phyloP scores from a whole-genome alignment of 2,113 vertebrate species.

The Limanda limanda region DNA sequence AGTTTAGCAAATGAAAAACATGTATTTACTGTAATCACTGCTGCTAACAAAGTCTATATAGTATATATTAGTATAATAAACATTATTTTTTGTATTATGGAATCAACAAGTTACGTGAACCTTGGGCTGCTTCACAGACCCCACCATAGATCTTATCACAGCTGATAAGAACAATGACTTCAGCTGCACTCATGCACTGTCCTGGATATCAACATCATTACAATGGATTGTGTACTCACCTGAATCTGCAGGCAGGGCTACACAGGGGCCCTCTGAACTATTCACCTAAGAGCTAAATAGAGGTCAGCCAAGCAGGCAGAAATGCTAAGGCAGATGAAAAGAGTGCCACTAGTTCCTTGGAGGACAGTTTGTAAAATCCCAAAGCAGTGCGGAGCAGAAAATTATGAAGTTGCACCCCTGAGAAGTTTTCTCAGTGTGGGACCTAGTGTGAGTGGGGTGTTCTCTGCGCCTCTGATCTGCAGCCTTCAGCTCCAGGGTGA shows the following conservation, averaged over 20 bases:
- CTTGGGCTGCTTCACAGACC: not conserved
- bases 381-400: slow-evolving; percentile 28
- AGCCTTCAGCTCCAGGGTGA: slow-evolving; percentile 78
- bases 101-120: slow-evolving; percentile 4
- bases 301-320: slow-evolving; percentile 39
- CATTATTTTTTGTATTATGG: not conserved
- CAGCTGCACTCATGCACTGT: slow-evolving; percentile 14
- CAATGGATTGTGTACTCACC: slow-evolving; percentile 59
- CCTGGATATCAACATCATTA: slow-evolving; percentile 27
- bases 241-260: slow-evolving; percentile 41
- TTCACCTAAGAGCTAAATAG: slow-evolving; percentile 52
- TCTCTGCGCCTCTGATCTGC: slow-evolving; percentile 72
- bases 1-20: too few relatives aligned
- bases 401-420: slow-evolving; percentile 23
- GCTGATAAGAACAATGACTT: not conserved
- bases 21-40: not conserved
- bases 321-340: slow-evolving; percentile 13
- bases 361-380: slow-evolving; percentile 54
- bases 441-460: slow-evolving; percentile 57
- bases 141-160: slow-evolving; percentile 25
- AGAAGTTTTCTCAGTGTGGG: slow-evolving; percentile 29
- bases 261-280: slow-evolving; percentile 59
- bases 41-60: slow-evolving; percentile 3
- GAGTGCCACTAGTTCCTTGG: slow-evolving; percentile 41
- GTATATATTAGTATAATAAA: not conserved